Conservation (phyloP, 2,888 invertebrate genomes). For the Aplocera efformata region DNA sequence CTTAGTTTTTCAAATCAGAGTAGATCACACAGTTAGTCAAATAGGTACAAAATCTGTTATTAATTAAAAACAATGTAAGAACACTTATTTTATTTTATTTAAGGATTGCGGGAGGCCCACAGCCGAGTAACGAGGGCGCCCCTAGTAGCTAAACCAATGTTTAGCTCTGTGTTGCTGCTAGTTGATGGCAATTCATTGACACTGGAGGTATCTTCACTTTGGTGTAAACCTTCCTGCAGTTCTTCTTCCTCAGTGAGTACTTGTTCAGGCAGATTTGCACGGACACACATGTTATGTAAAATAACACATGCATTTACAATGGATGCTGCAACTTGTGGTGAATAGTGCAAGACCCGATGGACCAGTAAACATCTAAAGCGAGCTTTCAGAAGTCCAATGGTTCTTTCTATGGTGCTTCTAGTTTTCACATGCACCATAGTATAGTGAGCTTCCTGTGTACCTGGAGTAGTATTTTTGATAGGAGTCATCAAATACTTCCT, state of each 20-base stretch:
- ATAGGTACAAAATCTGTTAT: conserved; percentile 2
- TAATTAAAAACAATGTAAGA: not conserved
- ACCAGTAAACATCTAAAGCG: conserved; percentile 9
- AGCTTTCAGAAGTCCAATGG: conserved; percentile 14
- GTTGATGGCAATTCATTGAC: not conserved
- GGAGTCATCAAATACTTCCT: not conserved
- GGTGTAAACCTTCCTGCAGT: not conserved
- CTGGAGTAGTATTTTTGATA: not conserved
- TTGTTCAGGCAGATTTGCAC: conserved; percentile 1
- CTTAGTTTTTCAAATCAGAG: too few relatives aligned
- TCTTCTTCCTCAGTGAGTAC: conserved; percentile 2
- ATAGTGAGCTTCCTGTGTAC: conserved; percentile 1
- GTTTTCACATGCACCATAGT: not conserved
- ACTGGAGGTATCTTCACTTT: not conserved
- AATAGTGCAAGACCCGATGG: conserved; percentile 12
- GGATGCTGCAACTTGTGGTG: conserved; percentile 9
- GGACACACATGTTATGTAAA: too few relatives aligned
- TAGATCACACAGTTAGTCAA: too few relatives aligned
- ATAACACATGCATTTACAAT: conserved; percentile 13
- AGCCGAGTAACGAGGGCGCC: conserved; percentile 1
- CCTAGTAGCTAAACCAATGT: not conserved
- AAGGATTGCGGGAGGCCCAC: not conserved
- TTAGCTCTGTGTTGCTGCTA: conserved; percentile 1
- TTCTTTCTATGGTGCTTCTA: conserved; percentile 10
- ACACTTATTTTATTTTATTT: not conserved